Conservation (phyloP, 2,113 vertebrate species). For the Macaca fascicularis region DNA sequence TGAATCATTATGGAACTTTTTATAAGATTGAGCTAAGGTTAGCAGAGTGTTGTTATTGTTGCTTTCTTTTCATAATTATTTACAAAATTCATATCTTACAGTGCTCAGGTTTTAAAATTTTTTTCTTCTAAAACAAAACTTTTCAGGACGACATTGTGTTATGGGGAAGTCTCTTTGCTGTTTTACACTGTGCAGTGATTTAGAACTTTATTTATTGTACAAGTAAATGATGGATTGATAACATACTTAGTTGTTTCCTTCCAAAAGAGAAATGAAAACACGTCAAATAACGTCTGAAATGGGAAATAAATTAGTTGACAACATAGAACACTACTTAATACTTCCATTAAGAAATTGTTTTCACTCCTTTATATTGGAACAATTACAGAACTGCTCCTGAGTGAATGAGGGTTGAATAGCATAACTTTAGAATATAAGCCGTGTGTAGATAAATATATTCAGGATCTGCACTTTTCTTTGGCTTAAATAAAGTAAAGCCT, state of each 20-base stretch:
- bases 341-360: not conserved
- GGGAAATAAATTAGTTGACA: not conserved
- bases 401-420: not conserved
- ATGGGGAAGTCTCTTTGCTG: not conserved
- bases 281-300: not conserved
- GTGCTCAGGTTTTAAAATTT: not conserved
- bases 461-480: not conserved
- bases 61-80: not conserved
- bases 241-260: conserved; percentile 17
- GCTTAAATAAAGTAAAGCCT: not conserved
- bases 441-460: not conserved
- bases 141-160: not conserved
- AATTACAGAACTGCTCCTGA: not conserved
- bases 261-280: not conserved
- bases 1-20: not conserved
- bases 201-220: not conserved
- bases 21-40: not conserved
- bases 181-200: not conserved
- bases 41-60: not conserved
- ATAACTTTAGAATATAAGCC: not conserved
- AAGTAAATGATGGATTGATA: not conserved
- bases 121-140: not conserved
- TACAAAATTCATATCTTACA: not conserved
- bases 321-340: not conserved
- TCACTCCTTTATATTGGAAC: not conserved